Evolutionary conservation across 2,888 invertebrate species (phyloP).

Genomic region (Cotesia congregata): DNA sequence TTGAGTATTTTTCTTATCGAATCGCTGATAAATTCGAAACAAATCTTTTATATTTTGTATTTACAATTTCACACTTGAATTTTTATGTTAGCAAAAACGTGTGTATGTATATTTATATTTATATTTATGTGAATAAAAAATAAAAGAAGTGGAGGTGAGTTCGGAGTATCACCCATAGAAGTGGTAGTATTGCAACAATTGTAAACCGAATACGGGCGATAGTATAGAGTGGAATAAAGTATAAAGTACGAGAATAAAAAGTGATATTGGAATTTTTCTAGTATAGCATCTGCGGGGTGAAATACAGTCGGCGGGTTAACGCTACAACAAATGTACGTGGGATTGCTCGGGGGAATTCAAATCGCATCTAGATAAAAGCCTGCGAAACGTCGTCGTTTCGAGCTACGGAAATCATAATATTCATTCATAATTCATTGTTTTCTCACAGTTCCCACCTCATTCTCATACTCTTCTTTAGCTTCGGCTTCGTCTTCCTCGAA

Average conservation of each 20-base stretch:
- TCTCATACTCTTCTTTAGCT: conserved; percentile 10
- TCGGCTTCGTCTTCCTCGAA: neutral
- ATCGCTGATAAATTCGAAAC: conserved; percentile 37
- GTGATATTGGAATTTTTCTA: conserved; percentile 27
- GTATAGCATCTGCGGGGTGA: conserved; percentile 11
- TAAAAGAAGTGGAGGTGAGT: neutral
- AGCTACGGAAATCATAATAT: conserved; percentile 53
- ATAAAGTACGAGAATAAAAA: conserved; percentile 7
- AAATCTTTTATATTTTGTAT: conserved; percentile 31
- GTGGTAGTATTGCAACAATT: neutral
- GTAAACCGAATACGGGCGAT: neutral
- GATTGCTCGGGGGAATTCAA: conserved; percentile 50
- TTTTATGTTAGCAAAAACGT: neutral
- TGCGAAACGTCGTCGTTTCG: conserved; percentile 48
- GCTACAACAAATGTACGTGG: conserved; percentile 25
- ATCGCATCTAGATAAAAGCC: conserved; percentile 54
- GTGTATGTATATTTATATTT: too few species aligned
- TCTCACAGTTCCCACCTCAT: conserved; percentile 29
- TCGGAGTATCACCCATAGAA: conserved; percentile 15
- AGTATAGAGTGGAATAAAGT: conserved; percentile 9
- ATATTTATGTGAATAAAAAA: neutral
- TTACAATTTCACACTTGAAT: conserved; percentile 23
- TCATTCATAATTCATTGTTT: conserved; percentile 57
- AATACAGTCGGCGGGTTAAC: conserved; percentile 18
- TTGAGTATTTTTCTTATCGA: conserved; percentile 29